Evolutionary conservation across 2,888 invertebrate species (phyloP).

Genomic region (Plagodis pulveraria): DNA sequence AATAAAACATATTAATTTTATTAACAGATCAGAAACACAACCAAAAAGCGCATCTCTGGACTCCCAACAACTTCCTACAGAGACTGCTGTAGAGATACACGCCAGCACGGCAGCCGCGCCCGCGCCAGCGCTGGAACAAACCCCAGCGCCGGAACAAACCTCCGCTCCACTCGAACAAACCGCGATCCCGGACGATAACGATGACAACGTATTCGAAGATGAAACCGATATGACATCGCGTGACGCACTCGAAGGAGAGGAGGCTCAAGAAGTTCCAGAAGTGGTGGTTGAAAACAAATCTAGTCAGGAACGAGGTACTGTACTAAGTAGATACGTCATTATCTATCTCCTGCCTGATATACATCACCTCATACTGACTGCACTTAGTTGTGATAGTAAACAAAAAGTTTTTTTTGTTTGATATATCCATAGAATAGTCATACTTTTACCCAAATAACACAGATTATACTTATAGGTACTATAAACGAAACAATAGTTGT

Average conservation of each 20-base stretch:
- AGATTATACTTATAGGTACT: too few relatives aligned
- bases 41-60: constrained; percentile 21
- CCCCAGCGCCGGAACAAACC: neutral
- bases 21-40: constrained; percentile 20
- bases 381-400: neutral
- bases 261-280: constrained; percentile 29
- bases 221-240: constrained; percentile 24
- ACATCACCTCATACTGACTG: neutral
- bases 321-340: too few relatives aligned
- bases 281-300: constrained; percentile 40
- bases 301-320: constrained; percentile 51
- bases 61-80: constrained; percentile 15
- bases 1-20: neutral
- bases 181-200: constrained; percentile 7
- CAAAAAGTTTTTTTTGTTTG: too few relatives aligned
- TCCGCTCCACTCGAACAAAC: neutral
- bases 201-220: constrained; percentile 29
- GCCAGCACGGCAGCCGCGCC: neutral
- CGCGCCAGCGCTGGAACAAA: neutral
- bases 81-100: constrained; percentile 11
- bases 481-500: too few relatives aligned
- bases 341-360: constrained; percentile 1
- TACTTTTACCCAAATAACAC: too few relatives aligned
- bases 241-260: constrained; percentile 35
- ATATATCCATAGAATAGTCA: too few relatives aligned